phyloP scores from a whole-genome alignment of 2,113 vertebrate genomes.

The Nothoprocta perdicaria region DNA sequence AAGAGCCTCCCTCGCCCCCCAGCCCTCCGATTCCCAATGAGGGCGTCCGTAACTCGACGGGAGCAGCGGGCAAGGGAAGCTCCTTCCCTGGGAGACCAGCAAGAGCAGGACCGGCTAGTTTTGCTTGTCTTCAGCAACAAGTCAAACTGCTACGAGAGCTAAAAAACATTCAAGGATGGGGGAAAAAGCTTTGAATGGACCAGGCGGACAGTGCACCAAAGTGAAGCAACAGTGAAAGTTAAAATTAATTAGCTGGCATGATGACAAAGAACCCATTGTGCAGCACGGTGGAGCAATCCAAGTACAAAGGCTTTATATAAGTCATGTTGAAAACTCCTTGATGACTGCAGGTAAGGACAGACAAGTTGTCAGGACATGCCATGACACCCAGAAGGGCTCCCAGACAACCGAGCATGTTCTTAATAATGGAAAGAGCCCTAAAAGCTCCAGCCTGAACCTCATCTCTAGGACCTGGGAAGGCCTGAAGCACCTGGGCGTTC shows the following conservation, averaged over 20 bases:
- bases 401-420: background rate
- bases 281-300: slow-evolving; percentile 68
- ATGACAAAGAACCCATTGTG: slow-evolving; percentile 79
- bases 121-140: slow-evolving; percentile 13
- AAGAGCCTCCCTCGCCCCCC: slow-evolving; percentile 21
- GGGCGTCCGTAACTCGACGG: background rate
- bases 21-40: background rate
- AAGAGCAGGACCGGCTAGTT: background rate
- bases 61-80: background rate
- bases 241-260: slow-evolving; percentile 79
- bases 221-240: slow-evolving; percentile 69
- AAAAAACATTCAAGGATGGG: slow-evolving; percentile 16
- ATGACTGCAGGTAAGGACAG: slow-evolving; percentile 69
- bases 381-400: slow-evolving; percentile 28
- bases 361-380: slow-evolving; percentile 54
- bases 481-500: background rate
- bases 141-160: background rate
- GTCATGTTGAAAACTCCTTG: slow-evolving; percentile 74
- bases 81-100: slow-evolving; percentile 24
- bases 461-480: background rate
- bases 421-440: background rate
- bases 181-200: slow-evolving; percentile 42
- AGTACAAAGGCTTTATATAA: slow-evolving; percentile 71
- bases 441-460: background rate
- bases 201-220: background rate